A percentile compares a stretch with the other conserved stretches of the same genome.
phyloP scores from a whole-genome alignment of 2,797 vertebrate species.

The Sebastes ruberrimus region DNA sequence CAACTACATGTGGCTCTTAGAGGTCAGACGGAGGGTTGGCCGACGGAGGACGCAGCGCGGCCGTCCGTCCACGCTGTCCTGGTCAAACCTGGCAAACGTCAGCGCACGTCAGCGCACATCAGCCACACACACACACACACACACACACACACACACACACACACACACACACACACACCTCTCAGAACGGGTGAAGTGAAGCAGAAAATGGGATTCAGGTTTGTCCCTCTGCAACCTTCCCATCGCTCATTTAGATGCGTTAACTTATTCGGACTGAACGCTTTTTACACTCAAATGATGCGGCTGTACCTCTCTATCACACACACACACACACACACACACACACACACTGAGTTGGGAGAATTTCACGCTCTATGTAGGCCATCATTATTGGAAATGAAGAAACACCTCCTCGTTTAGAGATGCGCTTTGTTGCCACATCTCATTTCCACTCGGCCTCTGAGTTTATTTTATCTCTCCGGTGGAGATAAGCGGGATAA shows the following conservation, averaged over 20 bases:
- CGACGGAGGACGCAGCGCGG: not conserved
- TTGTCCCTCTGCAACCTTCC: conserved; percentile 72
- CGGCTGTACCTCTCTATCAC: conserved; percentile 33
- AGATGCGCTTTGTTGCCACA: conserved; percentile 65
- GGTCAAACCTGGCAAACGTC: conserved; percentile 18
- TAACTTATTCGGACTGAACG: conserved; percentile 53
- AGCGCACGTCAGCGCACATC: not conserved
- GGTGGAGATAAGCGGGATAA: conserved; percentile 66
- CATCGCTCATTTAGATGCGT: conserved; percentile 62
- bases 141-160: not conserved
- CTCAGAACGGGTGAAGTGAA: conserved; percentile 51
- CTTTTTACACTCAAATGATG: conserved; percentile 58
- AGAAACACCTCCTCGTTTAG: conserved; percentile 70
- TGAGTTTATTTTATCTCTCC: conserved; percentile 67
- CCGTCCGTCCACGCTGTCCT: not conserved
- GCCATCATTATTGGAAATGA: conserved; percentile 68
- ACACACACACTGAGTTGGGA: conserved; percentile 28
- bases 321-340: not conserved
- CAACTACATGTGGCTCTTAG: not conserved
- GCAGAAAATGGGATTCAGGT: conserved; percentile 71
- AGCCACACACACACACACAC: not conserved
- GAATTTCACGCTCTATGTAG: conserved; percentile 73
- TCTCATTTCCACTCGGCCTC: conserved; percentile 65
- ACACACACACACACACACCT: not conserved
- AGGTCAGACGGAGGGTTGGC: conserved; percentile 20